These are phyloP conservation scores for Apis dorsata DNA, from an alignment of 1,140 invertebrate genomes.

Conservation along the genomic window DNA sequence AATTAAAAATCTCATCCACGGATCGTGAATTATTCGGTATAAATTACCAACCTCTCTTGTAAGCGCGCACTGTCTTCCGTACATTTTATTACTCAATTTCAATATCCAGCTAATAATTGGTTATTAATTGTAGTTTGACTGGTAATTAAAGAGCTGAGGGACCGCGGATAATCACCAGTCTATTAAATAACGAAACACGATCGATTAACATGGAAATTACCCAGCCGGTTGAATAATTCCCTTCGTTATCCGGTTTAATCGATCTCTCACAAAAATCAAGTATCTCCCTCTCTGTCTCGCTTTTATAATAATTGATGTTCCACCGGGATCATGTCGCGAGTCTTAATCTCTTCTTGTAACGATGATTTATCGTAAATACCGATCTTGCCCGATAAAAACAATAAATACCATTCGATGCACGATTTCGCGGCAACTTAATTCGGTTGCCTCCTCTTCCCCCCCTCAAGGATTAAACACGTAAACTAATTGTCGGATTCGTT, in stretches of 20 bases:
- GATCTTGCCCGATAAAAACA: slow-evolving; percentile 16
- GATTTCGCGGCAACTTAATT: slow-evolving; percentile 33
- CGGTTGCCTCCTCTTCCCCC: too few species aligned
- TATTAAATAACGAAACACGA: background rate
- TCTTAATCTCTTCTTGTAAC: slow-evolving; percentile 18
- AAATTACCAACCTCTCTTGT: background rate
- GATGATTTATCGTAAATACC: slow-evolving; percentile 21
- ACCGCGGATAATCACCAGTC: background rate
- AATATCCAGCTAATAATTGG: too few species aligned
- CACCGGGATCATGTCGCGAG: background rate
- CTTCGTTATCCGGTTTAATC: background rate
- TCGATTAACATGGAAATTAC: slow-evolving; percentile 7
- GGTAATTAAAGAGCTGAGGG: background rate
- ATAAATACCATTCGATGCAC: background rate
- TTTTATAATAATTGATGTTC: slow-evolving; percentile 10
- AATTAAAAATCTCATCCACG: background rate
- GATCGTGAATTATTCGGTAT: background rate
- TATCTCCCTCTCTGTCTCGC: too few species aligned
- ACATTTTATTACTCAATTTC: background rate
- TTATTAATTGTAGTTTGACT: background rate
- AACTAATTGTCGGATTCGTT: slow-evolving; percentile 58
- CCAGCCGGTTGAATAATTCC: background rate
- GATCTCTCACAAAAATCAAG: background rate
- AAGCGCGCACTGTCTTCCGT: background rate
- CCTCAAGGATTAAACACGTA: background rate